These are phyloP conservation scores for Scaptomyza cyrtandrae DNA, from an alignment of 2,888 invertebrate genomes.

Conservation along the genomic window DNA sequence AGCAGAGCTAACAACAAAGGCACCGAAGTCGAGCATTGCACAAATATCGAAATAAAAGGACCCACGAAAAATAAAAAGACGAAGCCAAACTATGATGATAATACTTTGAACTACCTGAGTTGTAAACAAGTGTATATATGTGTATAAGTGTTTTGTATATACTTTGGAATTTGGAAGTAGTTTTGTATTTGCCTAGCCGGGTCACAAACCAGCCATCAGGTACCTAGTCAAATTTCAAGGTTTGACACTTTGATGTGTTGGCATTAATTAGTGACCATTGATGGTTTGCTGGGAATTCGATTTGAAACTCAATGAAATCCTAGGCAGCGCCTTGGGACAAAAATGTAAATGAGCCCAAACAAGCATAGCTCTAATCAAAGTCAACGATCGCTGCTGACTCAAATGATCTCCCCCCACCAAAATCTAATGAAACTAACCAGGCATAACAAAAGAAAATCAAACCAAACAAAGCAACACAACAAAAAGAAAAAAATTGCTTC, in stretches of 20 bases:
- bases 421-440: constrained; percentile 10
- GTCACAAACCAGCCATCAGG: constrained; percentile 11
- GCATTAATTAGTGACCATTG: constrained; percentile 68
- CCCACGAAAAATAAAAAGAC: constrained; percentile 18
- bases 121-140: constrained; percentile 3
- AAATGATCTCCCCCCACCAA: constrained; percentile 38
- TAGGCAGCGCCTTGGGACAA: constrained; percentile 29
- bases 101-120: constrained; percentile 51
- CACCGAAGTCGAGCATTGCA: constrained; percentile 55
- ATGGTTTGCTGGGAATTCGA: constrained; percentile 26
- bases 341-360: constrained; percentile 54
- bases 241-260: constrained; percentile 55
- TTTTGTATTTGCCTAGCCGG: background rate
- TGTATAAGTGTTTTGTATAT: constrained; percentile 20
- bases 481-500: constrained; percentile 32
- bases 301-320: constrained; percentile 56
- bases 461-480: constrained; percentile 32
- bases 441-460: constrained; percentile 37
- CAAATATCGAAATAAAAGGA: constrained; percentile 48
- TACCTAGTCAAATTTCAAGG: constrained; percentile 52
- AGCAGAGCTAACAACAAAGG: constrained; percentile 47
- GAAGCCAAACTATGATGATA: constrained; percentile 39
- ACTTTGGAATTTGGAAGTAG: constrained; percentile 26
- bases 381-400: constrained; percentile 46
- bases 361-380: constrained; percentile 48